Conservation (phyloP, 2,113 vertebrate species). For the rat (Rattus norvegicus) region GRCr8 NC_086032.1:58258001-58258500, state of each 20-base stretch:
- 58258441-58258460: not conserved
- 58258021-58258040: slow-evolving; percentile 77
- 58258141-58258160: slow-evolving; percentile 11
- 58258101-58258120: not conserved
- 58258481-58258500: not conserved
- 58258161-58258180: not conserved
- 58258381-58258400: not conserved
- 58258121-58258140: not conserved
- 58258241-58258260: not conserved
- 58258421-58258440: not conserved
- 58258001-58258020: slow-evolving; percentile 59
- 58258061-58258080: slow-evolving; percentile 66
- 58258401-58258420: fast-evolving
- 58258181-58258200: not conserved
- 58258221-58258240: not conserved
- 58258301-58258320: not conserved
- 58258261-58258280: not conserved
- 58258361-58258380: not conserved
- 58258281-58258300: not conserved
- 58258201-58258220: not conserved
- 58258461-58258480: fast-evolving
- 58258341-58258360: not conserved
- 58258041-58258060: slow-evolving; percentile 61
- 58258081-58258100: slow-evolving; percentile 64
- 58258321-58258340: not conserved